A percentile compares a stretch with the other conserved stretches of the same genome.
These are phyloP conservation scores for Sphaeridia pumilis DNA, from an alignment of 2,888 invertebrate genomes.

Conservation along the genomic window DNA sequence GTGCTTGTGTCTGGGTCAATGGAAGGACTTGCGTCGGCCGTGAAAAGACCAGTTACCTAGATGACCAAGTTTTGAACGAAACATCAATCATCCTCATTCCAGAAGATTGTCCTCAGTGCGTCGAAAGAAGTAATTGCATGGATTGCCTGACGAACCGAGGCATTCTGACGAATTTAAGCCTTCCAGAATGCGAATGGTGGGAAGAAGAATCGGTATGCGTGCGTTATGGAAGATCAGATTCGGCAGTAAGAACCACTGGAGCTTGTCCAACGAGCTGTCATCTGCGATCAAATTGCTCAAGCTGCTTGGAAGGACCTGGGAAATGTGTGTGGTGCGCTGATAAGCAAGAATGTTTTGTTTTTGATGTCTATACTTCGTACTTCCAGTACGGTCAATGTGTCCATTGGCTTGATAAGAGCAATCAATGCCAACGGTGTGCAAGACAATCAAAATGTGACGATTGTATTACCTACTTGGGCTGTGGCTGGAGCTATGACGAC, in stretches of 20 bases:
- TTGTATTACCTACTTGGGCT: slow-evolving; percentile 49
- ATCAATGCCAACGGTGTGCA: slow-evolving; percentile 69
- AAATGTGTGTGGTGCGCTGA: slow-evolving; percentile 95
- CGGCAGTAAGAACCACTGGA: slow-evolving; percentile 48
- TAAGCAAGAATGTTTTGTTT: slow-evolving; percentile 78
- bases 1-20: slow-evolving; percentile 27
- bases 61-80: slow-evolving; percentile 1
- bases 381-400: slow-evolving; percentile 86
- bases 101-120: slow-evolving; percentile 80
- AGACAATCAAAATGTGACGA: slow-evolving; percentile 43
- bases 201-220: slow-evolving; percentile 76
- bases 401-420: slow-evolving; percentile 76
- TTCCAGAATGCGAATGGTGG: slow-evolving; percentile 77
- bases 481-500: slow-evolving; percentile 94
- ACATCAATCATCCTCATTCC: slow-evolving; percentile 32
- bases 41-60: not conserved
- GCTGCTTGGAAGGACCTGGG: slow-evolving; percentile 71
- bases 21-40: slow-evolving; percentile 5
- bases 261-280: slow-evolving; percentile 75
- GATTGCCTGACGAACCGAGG: slow-evolving; percentile 54
- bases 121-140: slow-evolving; percentile 77
- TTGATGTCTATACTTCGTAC: slow-evolving; percentile 88
- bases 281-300: slow-evolving; percentile 59
- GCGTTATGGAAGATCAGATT: slow-evolving; percentile 51
- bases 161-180: not conserved